Conservation (phyloP, 2,113 vertebrate species). For the Axis porcinus region DNA sequence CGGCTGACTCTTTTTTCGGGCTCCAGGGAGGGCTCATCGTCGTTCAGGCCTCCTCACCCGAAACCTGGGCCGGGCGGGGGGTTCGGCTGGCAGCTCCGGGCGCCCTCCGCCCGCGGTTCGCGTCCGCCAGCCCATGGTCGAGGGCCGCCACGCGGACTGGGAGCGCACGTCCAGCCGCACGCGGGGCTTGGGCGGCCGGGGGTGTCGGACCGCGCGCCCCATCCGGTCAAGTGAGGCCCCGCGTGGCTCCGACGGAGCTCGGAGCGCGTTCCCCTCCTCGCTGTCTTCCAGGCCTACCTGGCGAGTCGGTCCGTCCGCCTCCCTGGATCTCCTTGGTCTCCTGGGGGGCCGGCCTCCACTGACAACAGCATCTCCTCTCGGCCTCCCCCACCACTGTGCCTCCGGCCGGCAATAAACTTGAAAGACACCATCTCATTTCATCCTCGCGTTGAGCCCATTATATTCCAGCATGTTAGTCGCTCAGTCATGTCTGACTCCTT, state of each 20-base stretch:
- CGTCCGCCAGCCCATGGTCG: not conserved
- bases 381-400: rapidly evolving
- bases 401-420: not conserved
- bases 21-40: not conserved
- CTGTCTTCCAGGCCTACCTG: not conserved
- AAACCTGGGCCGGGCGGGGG: not conserved
- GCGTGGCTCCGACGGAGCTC: not conserved
- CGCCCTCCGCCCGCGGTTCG: rapidly evolving
- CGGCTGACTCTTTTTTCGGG: not conserved
- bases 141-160: not conserved
- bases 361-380: not conserved
- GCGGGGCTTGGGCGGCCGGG: too few species aligned
- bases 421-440: not conserved
- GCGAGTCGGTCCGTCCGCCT: not conserved
- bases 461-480: not conserved
- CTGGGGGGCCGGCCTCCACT: not conserved
- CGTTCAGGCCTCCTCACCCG: rapidly evolving
- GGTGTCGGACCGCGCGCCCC: rapidly evolving
- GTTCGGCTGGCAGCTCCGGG: too few species aligned
- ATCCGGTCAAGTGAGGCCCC: not conserved
- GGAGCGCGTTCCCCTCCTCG: too few species aligned
- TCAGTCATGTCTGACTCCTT: not conserved
- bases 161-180: not conserved
- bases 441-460: not conserved
- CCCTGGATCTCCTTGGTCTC: not conserved